A percentile compares a stretch with the other conserved stretches of the same genome.
Evolutionary conservation across 2,888 invertebrate genomes (phyloP).

Genomic region (Dynastes tityus): DNA sequence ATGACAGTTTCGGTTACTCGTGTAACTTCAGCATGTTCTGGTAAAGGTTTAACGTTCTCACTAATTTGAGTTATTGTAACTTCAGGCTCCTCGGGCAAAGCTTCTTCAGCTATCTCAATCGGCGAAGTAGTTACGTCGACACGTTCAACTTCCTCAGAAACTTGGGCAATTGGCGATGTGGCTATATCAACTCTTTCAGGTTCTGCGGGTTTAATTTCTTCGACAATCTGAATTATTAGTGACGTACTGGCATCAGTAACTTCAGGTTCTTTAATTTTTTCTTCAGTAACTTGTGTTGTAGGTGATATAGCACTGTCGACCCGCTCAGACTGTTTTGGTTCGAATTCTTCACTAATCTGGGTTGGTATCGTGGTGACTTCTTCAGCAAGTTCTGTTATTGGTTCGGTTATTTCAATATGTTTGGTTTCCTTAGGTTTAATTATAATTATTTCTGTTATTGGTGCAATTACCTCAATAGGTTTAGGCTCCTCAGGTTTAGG

Average conservation of each 20-base stretch:
- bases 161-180: slow-evolving; percentile 61
- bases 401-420: slow-evolving; percentile 19
- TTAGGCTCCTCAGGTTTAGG: too few species aligned
- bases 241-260: neutral
- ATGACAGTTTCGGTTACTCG: neutral
- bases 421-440: slow-evolving; percentile 33
- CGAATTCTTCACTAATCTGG: neutral
- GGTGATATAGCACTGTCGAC: neutral
- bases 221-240: slow-evolving; percentile 38
- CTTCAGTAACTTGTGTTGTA: neutral
- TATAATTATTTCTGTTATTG: slow-evolving; percentile 43
- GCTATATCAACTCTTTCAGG: slow-evolving; percentile 56
- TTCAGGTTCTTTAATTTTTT: slow-evolving; percentile 35
- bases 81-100: neutral
- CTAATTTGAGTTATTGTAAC: neutral
- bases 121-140: slow-evolving; percentile 28
- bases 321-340: neutral
- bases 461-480: too few species aligned
- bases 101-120: slow-evolving; percentile 11
- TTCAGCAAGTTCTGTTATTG: slow-evolving; percentile 8
- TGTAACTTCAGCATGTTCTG: slow-evolving; percentile 2
- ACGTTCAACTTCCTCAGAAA: slow-evolving; percentile 39
- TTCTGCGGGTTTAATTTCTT: slow-evolving; percentile 37
- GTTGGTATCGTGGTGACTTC: neutral
- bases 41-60: neutral